These are phyloP conservation scores for Chironomus riparius DNA, from an alignment of 2,888 invertebrate species.

Conservation along the genomic window DNA sequence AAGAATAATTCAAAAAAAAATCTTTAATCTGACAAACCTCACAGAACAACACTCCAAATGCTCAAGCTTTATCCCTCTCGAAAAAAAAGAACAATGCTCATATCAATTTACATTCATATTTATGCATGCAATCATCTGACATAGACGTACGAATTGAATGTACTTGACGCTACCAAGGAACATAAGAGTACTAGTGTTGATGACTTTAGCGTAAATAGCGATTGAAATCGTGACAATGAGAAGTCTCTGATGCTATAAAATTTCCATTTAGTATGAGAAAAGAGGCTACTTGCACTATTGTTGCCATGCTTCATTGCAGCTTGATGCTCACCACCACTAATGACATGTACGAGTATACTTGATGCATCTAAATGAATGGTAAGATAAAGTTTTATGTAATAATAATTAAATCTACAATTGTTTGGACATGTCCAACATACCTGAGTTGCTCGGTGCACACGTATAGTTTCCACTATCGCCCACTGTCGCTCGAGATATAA, in stretches of 20 bases:
- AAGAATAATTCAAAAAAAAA: too few species aligned
- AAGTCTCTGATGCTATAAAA: neutral
- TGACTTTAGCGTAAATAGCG: constrained; percentile 9
- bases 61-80: too few species aligned
- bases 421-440: constrained; percentile 32
- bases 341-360: constrained; percentile 44
- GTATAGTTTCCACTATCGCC: constrained; percentile 76
- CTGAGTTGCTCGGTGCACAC: constrained; percentile 66
- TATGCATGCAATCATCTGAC: constrained; percentile 18
- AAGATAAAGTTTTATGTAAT: neutral
- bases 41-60: too few species aligned
- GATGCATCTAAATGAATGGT: constrained; percentile 36
- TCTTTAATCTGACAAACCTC: too few species aligned
- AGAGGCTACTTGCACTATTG: constrained; percentile 30
- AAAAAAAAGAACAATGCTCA: too few species aligned
- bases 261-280: neutral
- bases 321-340: constrained; percentile 43
- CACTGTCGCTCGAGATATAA: constrained; percentile 69
- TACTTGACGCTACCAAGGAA: constrained; percentile 11
- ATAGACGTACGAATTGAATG: constrained; percentile 9
- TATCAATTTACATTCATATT: neutral
- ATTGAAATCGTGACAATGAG: neutral
- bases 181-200: neutral
- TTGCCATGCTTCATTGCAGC: constrained; percentile 43
- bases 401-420: too few species aligned